Evolutionary conservation across 2,113 vertebrate species (phyloP).

Genomic region (Cyphomyrus discorhynchus): DNA sequence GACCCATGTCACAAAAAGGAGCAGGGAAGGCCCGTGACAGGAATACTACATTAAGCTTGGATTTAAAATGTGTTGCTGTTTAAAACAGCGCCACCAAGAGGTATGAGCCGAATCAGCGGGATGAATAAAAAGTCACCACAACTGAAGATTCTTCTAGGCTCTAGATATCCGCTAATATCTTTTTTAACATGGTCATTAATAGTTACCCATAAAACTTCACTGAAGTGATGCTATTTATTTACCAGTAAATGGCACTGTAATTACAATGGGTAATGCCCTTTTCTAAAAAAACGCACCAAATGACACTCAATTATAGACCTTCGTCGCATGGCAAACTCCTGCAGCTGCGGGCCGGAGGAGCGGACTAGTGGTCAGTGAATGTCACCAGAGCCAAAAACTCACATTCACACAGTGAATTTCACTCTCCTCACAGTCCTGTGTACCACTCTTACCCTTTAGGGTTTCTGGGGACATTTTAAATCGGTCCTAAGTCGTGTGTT

Average conservation of each 20-base stretch:
- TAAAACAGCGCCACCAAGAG: background rate
- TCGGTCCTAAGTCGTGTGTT: background rate
- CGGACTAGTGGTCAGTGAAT: background rate
- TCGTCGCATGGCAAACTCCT: background rate
- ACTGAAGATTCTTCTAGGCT: background rate
- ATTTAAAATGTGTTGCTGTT: background rate
- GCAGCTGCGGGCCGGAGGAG: background rate
- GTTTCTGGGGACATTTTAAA: background rate
- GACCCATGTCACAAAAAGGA: conserved; percentile 25
- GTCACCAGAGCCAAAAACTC: background rate
- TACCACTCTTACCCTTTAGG: background rate
- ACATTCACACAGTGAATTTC: background rate
- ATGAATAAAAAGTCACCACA: background rate
- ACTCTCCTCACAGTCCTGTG: background rate
- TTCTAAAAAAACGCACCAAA: background rate
- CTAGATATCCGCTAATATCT: background rate
- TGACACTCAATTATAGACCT: background rate
- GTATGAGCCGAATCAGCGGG: background rate
- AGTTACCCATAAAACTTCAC: background rate
- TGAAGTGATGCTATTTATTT: background rate
- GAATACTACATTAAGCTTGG: background rate
- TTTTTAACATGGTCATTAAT: background rate
- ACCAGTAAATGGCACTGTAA: background rate
- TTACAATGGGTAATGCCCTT: background rate
- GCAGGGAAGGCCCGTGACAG: background rate